Evolutionary conservation across 2,888 invertebrate species (phyloP).

Genomic region (Apotomis capreana): DNA sequence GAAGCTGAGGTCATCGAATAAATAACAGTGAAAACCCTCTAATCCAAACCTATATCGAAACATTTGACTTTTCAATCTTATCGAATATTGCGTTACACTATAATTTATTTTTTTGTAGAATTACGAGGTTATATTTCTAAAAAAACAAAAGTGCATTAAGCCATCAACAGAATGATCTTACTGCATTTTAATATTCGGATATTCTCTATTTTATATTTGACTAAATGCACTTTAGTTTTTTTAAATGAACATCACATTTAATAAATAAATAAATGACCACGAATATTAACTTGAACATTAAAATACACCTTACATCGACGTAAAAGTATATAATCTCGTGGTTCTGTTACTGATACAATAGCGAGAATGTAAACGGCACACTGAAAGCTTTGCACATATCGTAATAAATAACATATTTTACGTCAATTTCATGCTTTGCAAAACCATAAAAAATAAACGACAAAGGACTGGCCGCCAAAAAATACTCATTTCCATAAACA

Average conservation of each 20-base stretch:
- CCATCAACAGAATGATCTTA: not conserved
- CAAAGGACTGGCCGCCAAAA: too few species aligned
- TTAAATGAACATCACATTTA: not conserved
- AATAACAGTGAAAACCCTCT: too few species aligned
- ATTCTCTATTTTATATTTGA: too few species aligned
- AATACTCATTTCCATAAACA: too few species aligned
- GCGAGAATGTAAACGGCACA: not conserved
- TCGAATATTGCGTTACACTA: conserved; percentile 34
- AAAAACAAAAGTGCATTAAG: conserved; percentile 9
- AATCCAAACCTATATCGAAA: not conserved
- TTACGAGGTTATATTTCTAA: not conserved
- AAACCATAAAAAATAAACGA: too few species aligned
- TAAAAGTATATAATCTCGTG: not conserved
- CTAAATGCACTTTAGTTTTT: conserved; percentile 2
- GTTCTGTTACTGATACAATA: conserved; percentile 11
- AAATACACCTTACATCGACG: not conserved
- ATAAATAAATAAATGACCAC: conserved; percentile 2
- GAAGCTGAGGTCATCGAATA: too few species aligned
- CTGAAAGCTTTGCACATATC: too few species aligned
- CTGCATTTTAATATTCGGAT: too few species aligned
- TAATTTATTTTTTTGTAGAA: not conserved
- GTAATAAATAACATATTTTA: too few species aligned
- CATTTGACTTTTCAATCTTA: not conserved
- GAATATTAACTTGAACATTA: not conserved
- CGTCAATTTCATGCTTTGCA: too few species aligned